A percentile compares a stretch with the other conserved stretches of the same genome.
Conservation (phyloP, 2,113 vertebrate genomes). For the Erpornis zantholeuca region DNA sequence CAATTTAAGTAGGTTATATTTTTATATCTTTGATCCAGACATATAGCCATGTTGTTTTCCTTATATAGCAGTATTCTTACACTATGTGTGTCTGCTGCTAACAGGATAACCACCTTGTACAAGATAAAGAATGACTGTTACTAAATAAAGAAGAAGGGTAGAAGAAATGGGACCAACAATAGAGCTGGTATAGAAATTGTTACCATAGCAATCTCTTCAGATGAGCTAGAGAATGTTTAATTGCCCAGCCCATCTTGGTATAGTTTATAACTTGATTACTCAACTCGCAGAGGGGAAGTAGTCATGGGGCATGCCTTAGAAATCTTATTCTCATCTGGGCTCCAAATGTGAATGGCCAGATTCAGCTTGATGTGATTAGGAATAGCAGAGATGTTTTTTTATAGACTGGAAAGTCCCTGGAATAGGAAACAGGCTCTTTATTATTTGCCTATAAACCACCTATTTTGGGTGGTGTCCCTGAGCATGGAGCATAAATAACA, state of each 20-base stretch:
- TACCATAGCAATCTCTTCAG: conserved; percentile 38
- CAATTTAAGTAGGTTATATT: neutral
- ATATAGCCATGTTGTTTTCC: neutral
- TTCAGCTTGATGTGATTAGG: conserved; percentile 44
- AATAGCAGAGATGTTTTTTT: conserved; percentile 49
- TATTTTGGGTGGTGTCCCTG: neutral
- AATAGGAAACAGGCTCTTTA: neutral
- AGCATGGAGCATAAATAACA: neutral
- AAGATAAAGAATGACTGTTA: neutral
- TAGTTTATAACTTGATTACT: conserved; percentile 53
- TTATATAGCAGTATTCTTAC: neutral
- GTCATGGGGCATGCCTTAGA: conserved; percentile 29
- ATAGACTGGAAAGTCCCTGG: conserved; percentile 26
- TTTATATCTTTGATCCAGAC: neutral
- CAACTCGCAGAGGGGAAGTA: conserved; percentile 20
- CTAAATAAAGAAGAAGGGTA: neutral
- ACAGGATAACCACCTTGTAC: neutral
- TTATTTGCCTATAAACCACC: conserved; percentile 7
- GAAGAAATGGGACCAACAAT: conserved; percentile 6
- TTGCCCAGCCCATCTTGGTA: neutral
- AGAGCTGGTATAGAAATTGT: conserved; percentile 16
- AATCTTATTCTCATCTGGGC: conserved; percentile 38
- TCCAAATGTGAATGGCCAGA: conserved; percentile 54
- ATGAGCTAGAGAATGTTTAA: conserved; percentile 41
- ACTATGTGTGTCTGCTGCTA: neutral